Evolutionary conservation across 2,797 vertebrate species (phyloP), one percentile per base, ranked within the genome.

Genomic region (Oceanodroma leucorhoa): DNA sequence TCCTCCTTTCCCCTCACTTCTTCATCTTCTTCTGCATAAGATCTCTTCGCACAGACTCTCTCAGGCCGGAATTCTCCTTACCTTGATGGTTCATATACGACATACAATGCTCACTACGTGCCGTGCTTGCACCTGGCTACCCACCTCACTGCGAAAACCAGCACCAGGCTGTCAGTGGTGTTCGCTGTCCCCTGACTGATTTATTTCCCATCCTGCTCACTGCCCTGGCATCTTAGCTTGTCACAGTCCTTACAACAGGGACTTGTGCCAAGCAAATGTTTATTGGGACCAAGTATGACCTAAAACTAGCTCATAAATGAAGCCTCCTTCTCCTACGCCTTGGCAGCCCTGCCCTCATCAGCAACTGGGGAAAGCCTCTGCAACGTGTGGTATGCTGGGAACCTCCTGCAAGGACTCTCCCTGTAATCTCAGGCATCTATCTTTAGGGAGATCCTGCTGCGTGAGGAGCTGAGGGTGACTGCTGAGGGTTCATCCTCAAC

Each of bases 331-430:
- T 67, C 36, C 77, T 61, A 87, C 6, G 36, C 83, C 50, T 93
- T 80, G 51, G 83, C 90, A 93, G 83, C 55, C 81, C 61, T 90
- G 80, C 26, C 79, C 75, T 83, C 26, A 73, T 54, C 85, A 73
- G 73, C 71, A 85, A 76, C 50, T 81, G 88, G 93, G 81, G 66
- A 94, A 97, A 94, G 72, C 60, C 87, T 78, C 32, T 86, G 57
- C 40, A 73, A 96, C 1, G 22, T 50, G n/a, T 76, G 64, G 87
- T 81, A 93, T 96, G 89, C 73, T 66, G 92, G 85, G 75, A 95
- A 91, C 67, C 89, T 88, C 89, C 85, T 90, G 55, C 34, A 83
- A 70, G 62, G 55, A 62, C 50, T 40, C 48, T 82, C 23, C 30
- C 36, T 83, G 70, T 64, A 60, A 93, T 94, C 48, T 73, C 60